Conservation (phyloP, 2,888 invertebrate genomes). For the Conus canariensis region DNA sequence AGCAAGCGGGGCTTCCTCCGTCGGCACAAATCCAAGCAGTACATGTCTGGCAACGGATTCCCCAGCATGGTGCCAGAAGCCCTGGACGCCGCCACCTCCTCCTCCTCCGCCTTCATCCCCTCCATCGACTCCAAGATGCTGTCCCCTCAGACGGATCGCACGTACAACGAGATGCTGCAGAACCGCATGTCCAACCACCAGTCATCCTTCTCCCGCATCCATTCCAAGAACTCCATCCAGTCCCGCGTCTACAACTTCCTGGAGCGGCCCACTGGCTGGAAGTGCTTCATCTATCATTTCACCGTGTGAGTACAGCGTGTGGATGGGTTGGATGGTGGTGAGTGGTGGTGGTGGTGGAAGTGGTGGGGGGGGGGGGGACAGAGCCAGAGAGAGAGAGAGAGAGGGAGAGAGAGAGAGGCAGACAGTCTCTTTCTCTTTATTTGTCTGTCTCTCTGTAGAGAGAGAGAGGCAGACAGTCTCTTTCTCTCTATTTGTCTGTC, state of each 20-base stretch:
- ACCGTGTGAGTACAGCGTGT: conserved; percentile 85
- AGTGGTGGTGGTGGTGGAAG: neutral
- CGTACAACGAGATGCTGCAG: conserved; percentile 43
- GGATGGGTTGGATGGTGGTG: neutral
- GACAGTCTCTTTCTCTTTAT: neutral
- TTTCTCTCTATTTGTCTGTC: neutral
- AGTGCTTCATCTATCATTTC: conserved; percentile 90
- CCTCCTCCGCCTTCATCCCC: conserved; percentile 29
- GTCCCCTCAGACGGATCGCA: conserved; percentile 32
- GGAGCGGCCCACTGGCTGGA: conserved; percentile 90
- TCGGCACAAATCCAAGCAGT: conserved; percentile 28
- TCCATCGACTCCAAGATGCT: conserved; percentile 35
- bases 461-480: neutral
- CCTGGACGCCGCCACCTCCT: neutral
- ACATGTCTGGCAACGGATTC: conserved; percentile 47
- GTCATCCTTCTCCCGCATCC: conserved; percentile 28
- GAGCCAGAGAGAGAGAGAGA: neutral
- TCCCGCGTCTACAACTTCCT: conserved; percentile 89
- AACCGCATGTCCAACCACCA: conserved; percentile 39
- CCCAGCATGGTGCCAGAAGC: conserved; percentile 43
- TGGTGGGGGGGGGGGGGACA: neutral
- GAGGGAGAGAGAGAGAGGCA: neutral
- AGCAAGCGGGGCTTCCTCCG: conserved; percentile 31
- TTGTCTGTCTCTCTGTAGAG: neutral
- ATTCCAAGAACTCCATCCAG: conserved; percentile 80